Evolutionary conservation across 2,113 vertebrate species (phyloP).

Genomic region (Phalacrocorax aristotelis): DNA sequence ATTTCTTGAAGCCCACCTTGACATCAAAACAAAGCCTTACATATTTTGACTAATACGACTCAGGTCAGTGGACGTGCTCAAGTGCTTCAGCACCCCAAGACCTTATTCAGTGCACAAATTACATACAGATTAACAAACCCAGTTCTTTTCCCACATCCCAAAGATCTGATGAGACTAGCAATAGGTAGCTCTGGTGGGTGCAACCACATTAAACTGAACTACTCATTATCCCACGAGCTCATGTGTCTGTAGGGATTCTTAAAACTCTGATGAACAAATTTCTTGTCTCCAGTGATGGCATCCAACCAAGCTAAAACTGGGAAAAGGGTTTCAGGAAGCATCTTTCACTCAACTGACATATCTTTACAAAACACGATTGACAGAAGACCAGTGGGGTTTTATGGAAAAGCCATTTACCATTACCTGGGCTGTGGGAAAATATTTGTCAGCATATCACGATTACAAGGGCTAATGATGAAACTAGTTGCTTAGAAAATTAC

Average conservation of each 20-base stretch:
- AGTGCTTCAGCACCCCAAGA: background rate
- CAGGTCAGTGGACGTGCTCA: background rate
- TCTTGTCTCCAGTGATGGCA: background rate
- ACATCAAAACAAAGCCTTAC: background rate
- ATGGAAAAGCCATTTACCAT: background rate
- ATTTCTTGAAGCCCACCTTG: background rate
- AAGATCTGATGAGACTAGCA: background rate
- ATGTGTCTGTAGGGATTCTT: background rate
- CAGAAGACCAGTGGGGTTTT: background rate
- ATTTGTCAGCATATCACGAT: background rate
- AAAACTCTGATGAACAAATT: background rate
- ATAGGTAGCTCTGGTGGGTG: background rate
- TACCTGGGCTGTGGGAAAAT: background rate
- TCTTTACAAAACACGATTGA: background rate
- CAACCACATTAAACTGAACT: background rate
- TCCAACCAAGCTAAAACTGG: background rate
- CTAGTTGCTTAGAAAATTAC: conserved; percentile 37
- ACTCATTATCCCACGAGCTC: background rate
- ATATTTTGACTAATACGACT: background rate
- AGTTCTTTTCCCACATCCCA: background rate
- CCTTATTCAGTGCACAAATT: background rate
- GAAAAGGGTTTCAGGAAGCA: background rate
- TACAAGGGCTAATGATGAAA: background rate
- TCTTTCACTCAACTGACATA: background rate
- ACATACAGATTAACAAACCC: background rate